phyloP scores from a whole-genome alignment of 2,113 vertebrate genomes.

The Lampris megalopsis region DNA sequence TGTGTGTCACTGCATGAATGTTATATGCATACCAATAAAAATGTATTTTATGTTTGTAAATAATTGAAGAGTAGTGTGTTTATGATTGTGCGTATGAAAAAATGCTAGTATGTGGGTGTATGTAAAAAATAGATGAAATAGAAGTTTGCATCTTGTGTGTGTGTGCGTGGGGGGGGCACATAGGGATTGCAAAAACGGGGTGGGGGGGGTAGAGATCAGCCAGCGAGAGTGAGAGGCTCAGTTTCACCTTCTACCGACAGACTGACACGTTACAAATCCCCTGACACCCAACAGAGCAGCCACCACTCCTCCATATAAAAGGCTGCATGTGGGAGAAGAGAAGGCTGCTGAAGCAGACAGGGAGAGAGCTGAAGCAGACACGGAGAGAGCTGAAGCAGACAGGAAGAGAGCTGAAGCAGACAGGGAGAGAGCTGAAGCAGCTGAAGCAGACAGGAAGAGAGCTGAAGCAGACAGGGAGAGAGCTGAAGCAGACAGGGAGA shows the following conservation, averaged over 20 bases:
- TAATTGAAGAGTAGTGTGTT: background rate
- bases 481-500: background rate
- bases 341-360: slow-evolving; percentile 1
- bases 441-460: background rate
- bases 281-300: slow-evolving; percentile 48
- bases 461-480: background rate
- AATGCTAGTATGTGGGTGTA: background rate
- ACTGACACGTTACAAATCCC: slow-evolving; percentile 61
- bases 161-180: background rate
- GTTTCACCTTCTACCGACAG: slow-evolving; percentile 42
- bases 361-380: background rate
- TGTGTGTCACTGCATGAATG: slow-evolving; percentile 1
- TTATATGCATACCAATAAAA: background rate
- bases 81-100: background rate
- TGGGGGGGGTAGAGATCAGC: slow-evolving; percentile 31
- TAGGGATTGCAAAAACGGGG: background rate
- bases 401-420: slow-evolving; percentile 24
- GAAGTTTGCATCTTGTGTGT: background rate
- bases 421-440: background rate
- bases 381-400: background rate
- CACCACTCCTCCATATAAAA: slow-evolving; percentile 23
- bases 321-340: background rate
- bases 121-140: too few species aligned
- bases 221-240: slow-evolving; percentile 35
- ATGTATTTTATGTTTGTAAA: background rate